Evolutionary conservation across 2,888 invertebrate species (phyloP), one percentile per base, ranked within the genome.

Genomic region (Noctuana brunneofusca): DNA sequence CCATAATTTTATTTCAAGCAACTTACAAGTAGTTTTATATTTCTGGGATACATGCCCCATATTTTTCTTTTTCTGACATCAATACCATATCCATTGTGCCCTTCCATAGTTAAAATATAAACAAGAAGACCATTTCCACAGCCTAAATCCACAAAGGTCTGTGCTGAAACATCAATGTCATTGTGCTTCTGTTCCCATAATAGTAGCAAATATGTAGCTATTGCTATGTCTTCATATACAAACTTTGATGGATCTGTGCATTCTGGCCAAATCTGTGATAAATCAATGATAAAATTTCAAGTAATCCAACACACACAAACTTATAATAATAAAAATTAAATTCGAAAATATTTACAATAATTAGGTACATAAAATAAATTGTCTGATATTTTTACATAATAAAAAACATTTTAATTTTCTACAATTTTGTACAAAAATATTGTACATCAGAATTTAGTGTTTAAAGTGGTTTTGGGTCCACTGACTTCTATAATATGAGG

Each of bases 121-220:
- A 98, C 98, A 8, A 99, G 87, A 24, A 99, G 92, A 12, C 99
- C 99, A 92, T 99, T 99, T 0, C 99, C 99, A 92, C 99, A 99
- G 0, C 99, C 99, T 58, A 99, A 92, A 86, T 99, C 99, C 0
- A 98, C 94, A 92, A 99, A 99, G 2, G 92, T 92, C 74, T 93
- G 94, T 68, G 76, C 71, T 64, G 79, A 71, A 50, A 75, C 27
- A 75, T 83, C n/a, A n/a, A n/a, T n/a, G 5, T 76, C 72, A 63
- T 62, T 92, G 83, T n/a, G n/a, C 69, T 94, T 93, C 52, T 89
- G 80, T 69, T 94, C 93, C 98, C 98, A 98, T 0, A 98, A 76
- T 1, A 96, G 86, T 57, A 97, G 88, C 48, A 98, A 87, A 82
- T 98, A 98, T 11, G 96, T 92, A 5, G 97, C 97, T 74, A 99